Evolutionary conservation across 2,797 vertebrate species (phyloP).

Genomic region (Muscicapa striata): DNA sequence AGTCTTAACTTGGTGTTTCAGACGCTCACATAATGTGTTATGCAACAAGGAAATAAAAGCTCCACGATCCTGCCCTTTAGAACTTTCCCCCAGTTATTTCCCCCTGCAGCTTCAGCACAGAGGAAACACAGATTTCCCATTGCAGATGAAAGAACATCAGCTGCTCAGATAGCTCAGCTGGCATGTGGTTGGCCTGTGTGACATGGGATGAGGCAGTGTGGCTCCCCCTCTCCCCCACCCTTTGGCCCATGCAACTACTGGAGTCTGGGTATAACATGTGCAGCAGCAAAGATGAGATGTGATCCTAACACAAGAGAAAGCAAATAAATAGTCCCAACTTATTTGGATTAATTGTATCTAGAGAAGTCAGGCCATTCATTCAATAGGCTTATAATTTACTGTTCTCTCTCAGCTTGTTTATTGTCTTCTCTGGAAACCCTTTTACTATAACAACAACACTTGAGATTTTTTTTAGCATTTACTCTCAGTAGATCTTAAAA

Average conservation of each 20-base stretch:
- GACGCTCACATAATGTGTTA: background rate
- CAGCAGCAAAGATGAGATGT: background rate
- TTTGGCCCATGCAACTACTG: background rate
- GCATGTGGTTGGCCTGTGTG: background rate
- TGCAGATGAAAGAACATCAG: background rate
- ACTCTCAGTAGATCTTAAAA: background rate
- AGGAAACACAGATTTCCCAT: background rate
- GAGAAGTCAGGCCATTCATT: background rate
- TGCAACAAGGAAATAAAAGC: background rate
- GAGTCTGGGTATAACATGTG: background rate
- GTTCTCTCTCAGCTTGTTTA: background rate
- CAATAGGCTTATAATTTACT: background rate
- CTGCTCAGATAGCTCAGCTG: background rate
- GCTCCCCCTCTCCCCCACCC: background rate
- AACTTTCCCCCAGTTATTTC: conserved; percentile 20
- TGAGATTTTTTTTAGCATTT: background rate
- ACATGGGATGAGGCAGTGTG: background rate
- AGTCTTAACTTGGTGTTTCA: background rate
- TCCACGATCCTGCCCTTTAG: background rate
- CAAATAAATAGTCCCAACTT: background rate
- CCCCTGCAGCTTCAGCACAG: background rate
- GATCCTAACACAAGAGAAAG: background rate
- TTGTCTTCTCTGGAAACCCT: background rate
- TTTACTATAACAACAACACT: background rate
- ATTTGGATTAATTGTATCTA: background rate